A percentile compares a stretch with the other conserved stretches of the same genome.
These are phyloP conservation scores for Clarias fuscus DNA, from an alignment of 2,797 vertebrate genomes.

Conservation along the genomic window DNA sequence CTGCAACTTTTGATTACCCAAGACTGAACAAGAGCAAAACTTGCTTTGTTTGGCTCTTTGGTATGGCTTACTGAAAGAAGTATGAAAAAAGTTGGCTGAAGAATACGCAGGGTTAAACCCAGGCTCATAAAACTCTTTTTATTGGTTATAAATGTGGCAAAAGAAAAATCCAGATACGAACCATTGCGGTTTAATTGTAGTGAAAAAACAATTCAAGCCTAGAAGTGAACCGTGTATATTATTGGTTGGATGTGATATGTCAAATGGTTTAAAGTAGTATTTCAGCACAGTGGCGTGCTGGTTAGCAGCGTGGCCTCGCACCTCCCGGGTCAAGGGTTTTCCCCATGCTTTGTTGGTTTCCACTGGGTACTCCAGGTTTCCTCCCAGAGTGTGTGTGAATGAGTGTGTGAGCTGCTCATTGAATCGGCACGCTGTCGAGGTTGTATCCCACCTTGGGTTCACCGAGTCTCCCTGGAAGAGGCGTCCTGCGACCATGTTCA, in stretches of 20 bases:
- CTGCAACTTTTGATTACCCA: background rate
- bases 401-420: no score
- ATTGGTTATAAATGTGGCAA: slow-evolving; percentile 1
- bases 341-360: no score
- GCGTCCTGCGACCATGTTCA: no score
- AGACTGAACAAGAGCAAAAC: background rate
- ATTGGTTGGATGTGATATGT: background rate
- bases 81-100: background rate
- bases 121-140: background rate
- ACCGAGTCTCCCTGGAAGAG: no score
- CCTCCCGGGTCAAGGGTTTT: no score
- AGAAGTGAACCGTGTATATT: background rate
- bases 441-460: no score
- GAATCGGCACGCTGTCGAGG: no score
- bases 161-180: background rate
- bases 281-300: no score
- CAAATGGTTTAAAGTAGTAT: background rate
- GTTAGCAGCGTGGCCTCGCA: no score
- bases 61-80: background rate
- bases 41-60: background rate
- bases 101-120: background rate
- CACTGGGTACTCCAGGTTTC: no score
- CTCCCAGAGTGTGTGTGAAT: no score
- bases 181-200: background rate
- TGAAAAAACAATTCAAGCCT: background rate